Conservation (phyloP, 2,888 invertebrate species). For the Dicyrtoma fusca region DNA sequence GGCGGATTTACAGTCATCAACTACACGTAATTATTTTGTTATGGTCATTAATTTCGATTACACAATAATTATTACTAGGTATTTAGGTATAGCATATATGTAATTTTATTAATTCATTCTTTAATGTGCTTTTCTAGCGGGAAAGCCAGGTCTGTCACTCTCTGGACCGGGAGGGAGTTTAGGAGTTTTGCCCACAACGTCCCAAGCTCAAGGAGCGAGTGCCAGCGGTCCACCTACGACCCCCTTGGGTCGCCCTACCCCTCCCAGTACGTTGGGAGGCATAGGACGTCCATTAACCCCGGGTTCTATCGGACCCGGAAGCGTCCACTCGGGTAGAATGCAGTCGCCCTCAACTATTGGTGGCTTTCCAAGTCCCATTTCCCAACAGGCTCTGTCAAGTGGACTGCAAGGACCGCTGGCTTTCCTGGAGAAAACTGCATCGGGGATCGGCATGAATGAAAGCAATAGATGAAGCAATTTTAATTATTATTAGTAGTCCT, state of each 20-base stretch:
- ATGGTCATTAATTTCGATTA: not conserved
- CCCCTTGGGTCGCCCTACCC: conserved; percentile 34
- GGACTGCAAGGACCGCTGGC: conserved; percentile 82
- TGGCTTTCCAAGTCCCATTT: conserved; percentile 37
- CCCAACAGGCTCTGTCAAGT: conserved; percentile 61
- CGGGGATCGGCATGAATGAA: conserved; percentile 77
- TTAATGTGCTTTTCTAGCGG: not conserved
- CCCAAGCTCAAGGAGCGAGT: not conserved
- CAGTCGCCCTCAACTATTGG: conserved; percentile 37
- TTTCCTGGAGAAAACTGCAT: conserved; percentile 85
- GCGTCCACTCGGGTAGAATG: conserved; percentile 23
- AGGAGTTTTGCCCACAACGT: not conserved
- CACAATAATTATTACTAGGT: not conserved
- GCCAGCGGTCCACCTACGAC: conserved; percentile 38
- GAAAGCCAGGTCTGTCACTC: not conserved
- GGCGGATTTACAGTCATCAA: conserved; percentile 69
- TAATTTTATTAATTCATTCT: too few species aligned
- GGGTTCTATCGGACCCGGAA: not conserved
- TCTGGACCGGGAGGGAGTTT: not conserved
- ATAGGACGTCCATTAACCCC: not conserved
- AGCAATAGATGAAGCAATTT: not conserved
- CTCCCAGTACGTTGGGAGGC: not conserved
- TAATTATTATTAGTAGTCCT: too few species aligned
- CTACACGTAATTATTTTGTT: conserved; percentile 26
- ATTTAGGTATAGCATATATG: not conserved